A percentile compares a stretch with the other conserved stretches of the same genome.
Evolutionary conservation across 2,797 vertebrate species (phyloP).

Genomic region (Ctenochaetus hawaiiensis): DNA sequence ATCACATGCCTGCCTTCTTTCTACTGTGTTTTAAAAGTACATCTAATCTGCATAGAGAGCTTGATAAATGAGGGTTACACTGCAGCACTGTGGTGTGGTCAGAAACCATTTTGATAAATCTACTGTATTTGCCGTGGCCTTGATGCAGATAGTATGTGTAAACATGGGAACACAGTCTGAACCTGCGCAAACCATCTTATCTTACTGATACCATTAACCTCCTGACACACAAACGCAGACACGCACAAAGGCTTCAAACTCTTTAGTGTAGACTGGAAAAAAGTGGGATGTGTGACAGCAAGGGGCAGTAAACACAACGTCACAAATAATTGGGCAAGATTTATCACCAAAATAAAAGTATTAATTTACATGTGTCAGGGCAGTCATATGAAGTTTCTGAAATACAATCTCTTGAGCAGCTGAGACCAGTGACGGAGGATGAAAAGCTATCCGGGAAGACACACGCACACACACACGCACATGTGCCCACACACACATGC

Average conservation of each 20-base stretch:
- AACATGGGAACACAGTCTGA: constrained; percentile 34
- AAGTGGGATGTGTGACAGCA: neutral
- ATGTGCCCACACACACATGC: constrained; percentile 4
- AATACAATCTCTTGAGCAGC: constrained; percentile 45
- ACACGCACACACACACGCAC: constrained; percentile 19
- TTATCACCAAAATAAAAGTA: constrained; percentile 1
- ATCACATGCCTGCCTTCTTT: too few species aligned
- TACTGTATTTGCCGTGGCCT: neutral
- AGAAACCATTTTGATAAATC: neutral
- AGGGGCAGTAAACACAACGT: neutral
- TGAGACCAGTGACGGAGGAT: constrained; percentile 39
- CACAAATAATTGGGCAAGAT: constrained; percentile 6
- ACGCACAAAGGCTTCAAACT: neutral
- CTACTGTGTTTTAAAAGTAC: too few species aligned
- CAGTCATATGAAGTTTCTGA: constrained; percentile 22
- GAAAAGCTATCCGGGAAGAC: neutral
- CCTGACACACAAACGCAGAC: constrained; percentile 41
- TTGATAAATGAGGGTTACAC: neutral
- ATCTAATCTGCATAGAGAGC: neutral
- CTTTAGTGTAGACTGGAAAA: neutral
- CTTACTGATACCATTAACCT: constrained; percentile 11
- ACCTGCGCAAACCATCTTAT: constrained; percentile 47
- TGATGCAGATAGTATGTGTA: constrained; percentile 4
- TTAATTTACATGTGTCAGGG: constrained; percentile 1
- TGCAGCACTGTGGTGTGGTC: neutral